phyloP scores from a whole-genome alignment of 2,888 invertebrate species.

The Megastigmus dorsalis region DNA sequence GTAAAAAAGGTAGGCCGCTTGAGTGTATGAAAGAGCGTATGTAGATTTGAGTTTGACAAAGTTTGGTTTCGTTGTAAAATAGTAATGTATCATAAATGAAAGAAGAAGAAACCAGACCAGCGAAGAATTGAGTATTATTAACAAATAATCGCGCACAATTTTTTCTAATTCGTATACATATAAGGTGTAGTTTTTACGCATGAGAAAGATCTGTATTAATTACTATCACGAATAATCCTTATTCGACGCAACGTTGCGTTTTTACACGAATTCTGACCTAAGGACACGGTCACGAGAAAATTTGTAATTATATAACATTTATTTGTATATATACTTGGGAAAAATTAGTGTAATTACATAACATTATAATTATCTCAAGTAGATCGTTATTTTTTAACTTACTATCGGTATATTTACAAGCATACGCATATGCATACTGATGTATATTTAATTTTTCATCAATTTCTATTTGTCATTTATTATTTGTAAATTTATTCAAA shows the following conservation, averaged over 20 bases:
- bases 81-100: conserved; percentile 48
- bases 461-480: too few relatives aligned
- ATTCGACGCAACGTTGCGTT: conserved; percentile 6
- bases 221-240: conserved; percentile 27
- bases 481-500: too few relatives aligned
- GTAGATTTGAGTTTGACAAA: conserved; percentile 42
- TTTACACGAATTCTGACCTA: conserved; percentile 23
- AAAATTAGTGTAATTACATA: conserved; percentile 21
- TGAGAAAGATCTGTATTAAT: conserved; percentile 48
- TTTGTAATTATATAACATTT: conserved; percentile 40
- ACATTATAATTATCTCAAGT: too few relatives aligned
- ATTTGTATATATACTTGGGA: conserved; percentile 35
- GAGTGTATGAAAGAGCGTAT: conserved; percentile 37
- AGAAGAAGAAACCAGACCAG: conserved; percentile 46
- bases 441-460: too few relatives aligned
- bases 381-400: not conserved
- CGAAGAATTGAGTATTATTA: conserved; percentile 52
- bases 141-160: conserved; percentile 52
- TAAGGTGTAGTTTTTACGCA: conserved; percentile 45
- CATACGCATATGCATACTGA: too few relatives aligned
- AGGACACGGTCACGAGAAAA: not conserved
- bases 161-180: conserved; percentile 19
- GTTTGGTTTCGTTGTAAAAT: conserved; percentile 54
- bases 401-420: too few relatives aligned
- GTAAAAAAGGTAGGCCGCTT: conserved; percentile 58